Conservation (phyloP, 2,797 vertebrate genomes). For the Tarsius wallacei region DNA sequence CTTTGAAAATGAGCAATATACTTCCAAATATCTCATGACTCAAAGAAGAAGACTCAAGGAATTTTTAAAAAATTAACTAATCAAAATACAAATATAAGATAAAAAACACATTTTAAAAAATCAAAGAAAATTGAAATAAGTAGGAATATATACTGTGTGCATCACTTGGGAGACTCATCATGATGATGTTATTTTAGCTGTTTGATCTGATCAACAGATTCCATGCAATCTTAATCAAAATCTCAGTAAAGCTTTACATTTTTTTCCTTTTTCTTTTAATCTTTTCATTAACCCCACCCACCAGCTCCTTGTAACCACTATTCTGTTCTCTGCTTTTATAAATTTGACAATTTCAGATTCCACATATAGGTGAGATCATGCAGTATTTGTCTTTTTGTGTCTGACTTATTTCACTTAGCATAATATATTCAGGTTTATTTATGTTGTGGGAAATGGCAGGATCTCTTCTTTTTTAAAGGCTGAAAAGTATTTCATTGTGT, state of each 20-base stretch:
- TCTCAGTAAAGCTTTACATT: background rate
- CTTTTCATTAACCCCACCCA: background rate
- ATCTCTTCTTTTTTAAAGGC: background rate
- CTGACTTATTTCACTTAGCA: background rate
- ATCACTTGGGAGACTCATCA: background rate
- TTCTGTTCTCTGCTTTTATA: background rate
- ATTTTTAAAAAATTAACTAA: background rate
- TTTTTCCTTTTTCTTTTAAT: background rate
- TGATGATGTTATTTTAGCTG: background rate
- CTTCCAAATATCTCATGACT: background rate
- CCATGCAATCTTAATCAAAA: background rate
- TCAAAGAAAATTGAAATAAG: background rate
- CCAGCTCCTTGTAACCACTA: background rate
- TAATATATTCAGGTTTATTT: background rate
- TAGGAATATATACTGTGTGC: background rate
- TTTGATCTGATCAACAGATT: background rate
- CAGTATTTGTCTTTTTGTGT: background rate
- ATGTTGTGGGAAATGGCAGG: background rate
- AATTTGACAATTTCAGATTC: background rate
- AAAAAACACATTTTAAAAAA: background rate
- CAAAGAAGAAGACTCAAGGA: background rate
- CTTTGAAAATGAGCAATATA: background rate
- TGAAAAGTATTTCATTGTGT: background rate
- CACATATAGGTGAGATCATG: background rate
- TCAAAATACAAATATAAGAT: background rate